Evolutionary conservation across 2,888 invertebrate species (phyloP).

Genomic region (Aspidapion aeneum): DNA sequence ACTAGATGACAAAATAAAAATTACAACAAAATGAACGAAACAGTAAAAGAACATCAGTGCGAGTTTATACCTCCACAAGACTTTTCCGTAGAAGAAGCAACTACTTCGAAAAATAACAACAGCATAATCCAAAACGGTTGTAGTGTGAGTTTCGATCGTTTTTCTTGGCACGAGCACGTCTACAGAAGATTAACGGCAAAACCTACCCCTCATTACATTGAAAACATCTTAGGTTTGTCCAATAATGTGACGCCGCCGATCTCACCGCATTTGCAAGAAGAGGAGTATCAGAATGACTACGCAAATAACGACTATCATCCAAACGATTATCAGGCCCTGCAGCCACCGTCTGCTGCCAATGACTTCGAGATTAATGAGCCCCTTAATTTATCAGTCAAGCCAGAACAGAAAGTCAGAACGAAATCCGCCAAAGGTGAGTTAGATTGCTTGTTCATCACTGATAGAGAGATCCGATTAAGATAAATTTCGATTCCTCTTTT

Average conservation of each 20-base stretch:
- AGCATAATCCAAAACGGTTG: slow-evolving; percentile 25
- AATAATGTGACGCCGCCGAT: slow-evolving; percentile 18
- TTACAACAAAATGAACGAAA: slow-evolving; percentile 11
- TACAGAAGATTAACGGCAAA: slow-evolving; percentile 77
- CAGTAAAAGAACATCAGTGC: slow-evolving; percentile 19
- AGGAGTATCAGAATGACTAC: slow-evolving; percentile 22
- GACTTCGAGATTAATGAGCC: slow-evolving; percentile 42
- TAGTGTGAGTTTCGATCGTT: slow-evolving; percentile 26
- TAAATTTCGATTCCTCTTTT: not conserved
- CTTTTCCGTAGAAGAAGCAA: slow-evolving; percentile 12
- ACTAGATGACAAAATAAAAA: not conserved
- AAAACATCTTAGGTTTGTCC: slow-evolving; percentile 72
- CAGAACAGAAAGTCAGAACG: slow-evolving; percentile 40
- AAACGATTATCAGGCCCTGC: slow-evolving; percentile 12
- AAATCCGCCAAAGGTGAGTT: slow-evolving; percentile 42
- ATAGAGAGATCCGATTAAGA: not conserved
- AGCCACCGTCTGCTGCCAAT: slow-evolving; percentile 21
- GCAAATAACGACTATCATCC: slow-evolving; percentile 25
- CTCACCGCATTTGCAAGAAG: slow-evolving; percentile 16
- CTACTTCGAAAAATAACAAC: slow-evolving; percentile 18
- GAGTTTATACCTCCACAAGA: slow-evolving; percentile 11
- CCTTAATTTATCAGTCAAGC: slow-evolving; percentile 45
- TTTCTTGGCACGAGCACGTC: slow-evolving; percentile 85
- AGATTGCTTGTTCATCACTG: not conserved
- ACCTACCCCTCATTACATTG: slow-evolving; percentile 85